Evolutionary conservation across 1,140 invertebrate species (phyloP).

Genomic region (Brachystomella parvula): DNA sequence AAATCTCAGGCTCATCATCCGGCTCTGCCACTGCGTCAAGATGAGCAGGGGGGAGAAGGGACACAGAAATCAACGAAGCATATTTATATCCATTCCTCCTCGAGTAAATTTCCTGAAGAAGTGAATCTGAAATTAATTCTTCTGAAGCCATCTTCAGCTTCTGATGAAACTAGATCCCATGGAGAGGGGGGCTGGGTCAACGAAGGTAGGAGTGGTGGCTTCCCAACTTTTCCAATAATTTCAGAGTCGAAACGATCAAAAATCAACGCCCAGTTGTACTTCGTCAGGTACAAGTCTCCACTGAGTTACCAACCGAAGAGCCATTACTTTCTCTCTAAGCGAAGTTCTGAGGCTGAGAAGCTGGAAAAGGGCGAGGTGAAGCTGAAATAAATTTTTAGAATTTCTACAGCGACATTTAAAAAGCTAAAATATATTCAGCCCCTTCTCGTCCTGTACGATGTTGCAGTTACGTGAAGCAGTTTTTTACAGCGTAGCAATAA

Average conservation of each 20-base stretch:
- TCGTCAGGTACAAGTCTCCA: background rate
- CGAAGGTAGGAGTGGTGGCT: background rate
- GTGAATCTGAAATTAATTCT: slow-evolving; percentile 1
- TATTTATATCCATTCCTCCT: background rate
- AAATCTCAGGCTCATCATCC: background rate
- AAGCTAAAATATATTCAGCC: background rate
- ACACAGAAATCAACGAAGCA: background rate
- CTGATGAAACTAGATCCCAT: background rate
- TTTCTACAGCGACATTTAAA: background rate
- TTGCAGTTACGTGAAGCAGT: background rate
- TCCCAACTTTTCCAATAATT: background rate
- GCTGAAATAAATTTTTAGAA: background rate
- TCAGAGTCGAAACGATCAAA: background rate
- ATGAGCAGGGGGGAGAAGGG: background rate
- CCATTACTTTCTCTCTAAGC: background rate
- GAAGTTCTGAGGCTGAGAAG: background rate
- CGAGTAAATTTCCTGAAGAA: background rate
- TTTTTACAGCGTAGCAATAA: background rate
- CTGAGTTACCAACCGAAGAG: background rate
- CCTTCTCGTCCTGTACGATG: background rate
- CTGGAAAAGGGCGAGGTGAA: background rate
- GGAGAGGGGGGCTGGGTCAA: background rate
- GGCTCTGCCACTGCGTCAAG: background rate
- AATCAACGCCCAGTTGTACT: slow-evolving; percentile 4
- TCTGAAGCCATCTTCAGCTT: background rate